Evolutionary conservation across 2,888 invertebrate genomes (phyloP).

Genomic region (Seira ritae): DNA sequence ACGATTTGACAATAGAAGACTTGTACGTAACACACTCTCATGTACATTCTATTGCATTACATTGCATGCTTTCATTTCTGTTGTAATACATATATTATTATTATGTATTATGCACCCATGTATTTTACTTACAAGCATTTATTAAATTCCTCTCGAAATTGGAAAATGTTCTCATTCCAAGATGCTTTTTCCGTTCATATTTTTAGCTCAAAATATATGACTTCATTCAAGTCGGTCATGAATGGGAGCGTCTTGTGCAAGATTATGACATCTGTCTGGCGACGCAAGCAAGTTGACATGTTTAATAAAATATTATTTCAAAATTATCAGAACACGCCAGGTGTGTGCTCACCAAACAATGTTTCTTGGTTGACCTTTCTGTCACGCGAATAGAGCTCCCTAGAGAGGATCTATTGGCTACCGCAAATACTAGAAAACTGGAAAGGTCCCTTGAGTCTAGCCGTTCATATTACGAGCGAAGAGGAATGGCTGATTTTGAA

Average conservation of each 20-base stretch:
- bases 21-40: constrained; percentile 41
- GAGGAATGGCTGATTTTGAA: constrained; percentile 74
- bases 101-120: too few species aligned
- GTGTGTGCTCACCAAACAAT: too few species aligned
- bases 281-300: constrained; percentile 49
- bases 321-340: too few species aligned
- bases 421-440: constrained; percentile 87
- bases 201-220: constrained; percentile 60
- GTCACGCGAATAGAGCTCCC: constrained; percentile 80
- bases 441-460: constrained; percentile 90
- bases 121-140: too few species aligned
- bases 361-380: background rate
- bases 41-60: background rate
- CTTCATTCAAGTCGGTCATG: constrained; percentile 50
- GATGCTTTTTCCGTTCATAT: background rate
- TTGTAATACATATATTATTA: background rate
- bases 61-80: background rate
- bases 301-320: background rate
- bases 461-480: constrained; percentile 81
- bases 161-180: too few species aligned
- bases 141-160: too few species aligned
- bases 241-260: constrained; percentile 57
- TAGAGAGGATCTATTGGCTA: constrained; percentile 87
- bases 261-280: constrained; percentile 60
- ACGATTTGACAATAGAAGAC: constrained; percentile 59